Percentiles rank a stretch among this genome's conserved stretches.
These are phyloP conservation scores for Phaetusa simplex DNA, from an alignment of 2,113 vertebrate genomes.

Conservation along the genomic window DNA sequence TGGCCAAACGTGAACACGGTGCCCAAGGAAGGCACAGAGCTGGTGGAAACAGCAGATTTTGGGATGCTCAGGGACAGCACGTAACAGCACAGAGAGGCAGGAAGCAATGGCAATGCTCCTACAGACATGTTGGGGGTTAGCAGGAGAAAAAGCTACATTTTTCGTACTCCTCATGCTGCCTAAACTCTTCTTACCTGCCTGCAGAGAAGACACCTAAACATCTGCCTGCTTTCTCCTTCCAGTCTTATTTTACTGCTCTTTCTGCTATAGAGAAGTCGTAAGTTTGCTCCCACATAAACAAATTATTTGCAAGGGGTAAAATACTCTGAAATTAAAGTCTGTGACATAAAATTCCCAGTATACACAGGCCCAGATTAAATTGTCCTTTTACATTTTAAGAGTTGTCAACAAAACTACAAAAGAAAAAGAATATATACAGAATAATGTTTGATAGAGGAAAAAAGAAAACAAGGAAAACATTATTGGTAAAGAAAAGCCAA, in stretches of 20 bases:
- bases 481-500: background rate
- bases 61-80: background rate
- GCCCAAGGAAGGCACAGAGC: background rate
- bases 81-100: background rate
- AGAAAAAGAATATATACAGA: background rate
- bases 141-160: background rate
- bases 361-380: background rate
- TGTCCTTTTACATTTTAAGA: background rate
- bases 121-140: too few species aligned
- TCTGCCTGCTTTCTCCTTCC: background rate
- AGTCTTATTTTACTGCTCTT: background rate
- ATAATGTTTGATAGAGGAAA: background rate
- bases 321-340: background rate
- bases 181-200: background rate
- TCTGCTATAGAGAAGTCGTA: background rate
- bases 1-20: background rate
- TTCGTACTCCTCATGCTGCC: background rate
- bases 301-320: background rate
- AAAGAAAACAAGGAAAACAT: background rate
- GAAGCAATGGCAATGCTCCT: background rate
- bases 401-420: background rate
- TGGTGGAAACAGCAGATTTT: background rate
- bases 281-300: background rate
- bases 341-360: background rate
- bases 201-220: background rate